Evolutionary conservation across 2,888 invertebrate genomes (phyloP).

Genomic region (Rhyacophila evoluta): DNA sequence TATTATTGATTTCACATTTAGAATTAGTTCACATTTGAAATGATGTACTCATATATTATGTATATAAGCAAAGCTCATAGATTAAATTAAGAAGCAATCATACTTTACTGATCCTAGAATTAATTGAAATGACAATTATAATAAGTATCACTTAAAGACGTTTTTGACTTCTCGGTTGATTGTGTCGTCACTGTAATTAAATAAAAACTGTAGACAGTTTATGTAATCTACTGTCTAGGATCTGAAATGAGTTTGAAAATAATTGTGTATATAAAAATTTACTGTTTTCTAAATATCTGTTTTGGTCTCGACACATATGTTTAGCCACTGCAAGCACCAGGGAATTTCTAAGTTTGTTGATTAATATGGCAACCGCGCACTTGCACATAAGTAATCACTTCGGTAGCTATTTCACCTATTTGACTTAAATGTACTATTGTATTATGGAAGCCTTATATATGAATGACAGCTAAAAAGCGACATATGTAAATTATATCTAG

Average conservation of each 20-base stretch:
- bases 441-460: constrained; percentile 51
- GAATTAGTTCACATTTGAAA: background rate
- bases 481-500: constrained; percentile 45
- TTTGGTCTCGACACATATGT: constrained; percentile 44
- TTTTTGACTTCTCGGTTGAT: background rate
- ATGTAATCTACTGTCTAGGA: background rate
- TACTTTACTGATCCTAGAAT: constrained; percentile 31
- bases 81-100: constrained; percentile 44
- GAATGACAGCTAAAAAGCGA: constrained; percentile 44
- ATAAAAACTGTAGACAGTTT: background rate
- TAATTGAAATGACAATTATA: constrained; percentile 27
- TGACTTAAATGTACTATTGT: constrained; percentile 31
- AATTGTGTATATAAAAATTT: constrained; percentile 2
- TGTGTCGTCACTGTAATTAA: background rate
- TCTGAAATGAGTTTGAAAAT: background rate
- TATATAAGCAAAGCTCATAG: constrained; percentile 33
- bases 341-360: constrained; percentile 60
- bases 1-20: constrained; percentile 8
- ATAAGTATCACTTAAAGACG: background rate
- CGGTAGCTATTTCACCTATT: constrained; percentile 44
- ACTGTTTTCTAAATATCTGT: constrained; percentile 19
- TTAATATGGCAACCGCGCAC: constrained; percentile 45
- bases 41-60: constrained; percentile 30
- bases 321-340: constrained; percentile 64
- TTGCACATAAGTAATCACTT: constrained; percentile 43